Percentiles rank a stretch among this genome's conserved stretches.
Evolutionary conservation across 1,140 invertebrate species (phyloP).

Genomic region (Pectinophora gossypiella): DNA sequence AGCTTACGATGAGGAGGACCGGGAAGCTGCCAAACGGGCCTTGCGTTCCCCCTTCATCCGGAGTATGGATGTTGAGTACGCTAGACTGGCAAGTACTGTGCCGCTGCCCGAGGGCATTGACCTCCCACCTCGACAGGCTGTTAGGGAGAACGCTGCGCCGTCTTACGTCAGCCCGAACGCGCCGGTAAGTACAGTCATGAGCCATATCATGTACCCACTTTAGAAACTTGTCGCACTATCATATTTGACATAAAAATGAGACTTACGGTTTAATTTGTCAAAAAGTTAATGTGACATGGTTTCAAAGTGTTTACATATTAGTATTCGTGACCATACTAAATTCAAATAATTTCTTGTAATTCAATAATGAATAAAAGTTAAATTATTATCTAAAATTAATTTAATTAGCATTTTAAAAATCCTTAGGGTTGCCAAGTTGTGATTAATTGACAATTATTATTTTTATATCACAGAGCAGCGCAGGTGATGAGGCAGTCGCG

Average conservation of each 20-base stretch:
- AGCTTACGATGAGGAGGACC: conserved; percentile 94
- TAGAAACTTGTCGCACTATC: background rate
- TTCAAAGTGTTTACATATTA: background rate
- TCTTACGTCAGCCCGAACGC: conserved; percentile 68
- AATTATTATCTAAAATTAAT: background rate
- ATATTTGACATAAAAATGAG: background rate
- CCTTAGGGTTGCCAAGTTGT: background rate
- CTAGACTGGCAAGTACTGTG: conserved; percentile 86
- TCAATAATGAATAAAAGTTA: no score
- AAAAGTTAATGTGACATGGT: background rate
- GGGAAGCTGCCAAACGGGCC: conserved; percentile 84
- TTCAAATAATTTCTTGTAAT: no score
- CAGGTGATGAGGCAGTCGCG: background rate
- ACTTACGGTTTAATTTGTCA: background rate
- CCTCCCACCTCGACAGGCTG: conserved; percentile 76
- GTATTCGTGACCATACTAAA: no score
- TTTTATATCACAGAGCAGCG: background rate
- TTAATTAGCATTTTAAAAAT: background rate
- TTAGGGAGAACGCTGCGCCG: conserved; percentile 82
- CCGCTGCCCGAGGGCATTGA: conserved; percentile 81
- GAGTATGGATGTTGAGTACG: conserved; percentile 96
- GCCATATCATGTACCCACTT: background rate
- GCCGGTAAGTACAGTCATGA: background rate
- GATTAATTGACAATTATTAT: background rate
- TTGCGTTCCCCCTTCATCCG: conserved; percentile 92